phyloP scores from a whole-genome alignment of 2,113 vertebrate species.

The Myanophis thanlyinensis region DNA sequence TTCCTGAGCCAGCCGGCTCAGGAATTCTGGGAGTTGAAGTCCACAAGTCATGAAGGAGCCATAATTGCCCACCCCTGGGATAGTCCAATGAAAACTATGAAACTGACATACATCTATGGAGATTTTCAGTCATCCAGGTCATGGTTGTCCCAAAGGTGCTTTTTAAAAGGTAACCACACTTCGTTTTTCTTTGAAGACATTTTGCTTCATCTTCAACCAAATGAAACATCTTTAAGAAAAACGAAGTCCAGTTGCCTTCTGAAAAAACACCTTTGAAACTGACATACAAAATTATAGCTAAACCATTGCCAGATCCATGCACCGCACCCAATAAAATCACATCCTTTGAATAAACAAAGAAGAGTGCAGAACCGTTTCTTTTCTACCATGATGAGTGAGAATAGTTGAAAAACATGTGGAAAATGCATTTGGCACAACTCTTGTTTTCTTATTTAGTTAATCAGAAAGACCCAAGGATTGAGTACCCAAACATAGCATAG shows the following conservation, averaged over 20 bases:
- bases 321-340: not conserved
- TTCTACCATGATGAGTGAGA: not conserved
- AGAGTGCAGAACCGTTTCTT: not conserved
- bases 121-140: not conserved
- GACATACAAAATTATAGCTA: not conserved
- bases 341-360: not conserved
- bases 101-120: not conserved
- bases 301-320: not conserved
- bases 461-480: not conserved
- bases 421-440: not conserved
- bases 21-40: too few species aligned
- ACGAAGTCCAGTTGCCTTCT: not conserved
- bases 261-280: not conserved
- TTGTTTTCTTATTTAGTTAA: not conserved
- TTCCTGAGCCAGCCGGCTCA: too few species aligned
- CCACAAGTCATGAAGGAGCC: too few species aligned
- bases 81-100: not conserved
- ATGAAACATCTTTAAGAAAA: not conserved
- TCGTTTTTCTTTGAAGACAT: too few species aligned
- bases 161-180: not conserved
- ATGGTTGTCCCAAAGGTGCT: not conserved
- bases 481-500: too few species aligned
- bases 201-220: not conserved
- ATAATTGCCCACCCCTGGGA: too few species aligned
- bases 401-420: not conserved